Evolutionary conservation across 1,140 invertebrate species (phyloP), one percentile per base, ranked within the genome.

Genomic region (Bombyx mandarina): DNA sequence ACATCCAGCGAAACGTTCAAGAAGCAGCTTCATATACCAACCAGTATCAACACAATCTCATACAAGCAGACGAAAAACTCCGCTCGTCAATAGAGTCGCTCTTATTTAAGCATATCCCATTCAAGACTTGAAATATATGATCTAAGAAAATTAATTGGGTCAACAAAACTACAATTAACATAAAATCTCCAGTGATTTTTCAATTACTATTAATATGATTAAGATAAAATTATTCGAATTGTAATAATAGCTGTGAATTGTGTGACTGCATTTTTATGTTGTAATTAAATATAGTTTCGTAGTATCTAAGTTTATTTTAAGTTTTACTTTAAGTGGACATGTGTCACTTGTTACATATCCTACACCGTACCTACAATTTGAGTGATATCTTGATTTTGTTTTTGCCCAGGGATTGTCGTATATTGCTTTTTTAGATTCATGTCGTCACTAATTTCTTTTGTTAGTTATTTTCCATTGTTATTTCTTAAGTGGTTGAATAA

Each of bases 1-100:
- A 44, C 79, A 81, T 59, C 66, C 78, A 69, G 75, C 83, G 7
- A 88, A 88, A 58, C 67, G 82, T 55, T 75, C 86, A 51, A 88
- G 87, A 66, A 86, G 77, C 8, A 88, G 72, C 69, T 86, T 74
- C 66, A 73, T 88, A 46, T 85, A 86, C 68, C 82, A 82, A 52
- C 77, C 84, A 2, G 76, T 87, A 48, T 65, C 73, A 9, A 58
- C 86, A 8, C 73, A 75, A 54, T 58, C 85, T 7, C 79, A 83
- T 63, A 77, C 82, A 6, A 91, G 89, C 73, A 73, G 90, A 56
- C 81, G 90, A 57, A 91, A 91, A 74, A 90, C 90, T 57, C 89
- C 89, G 48, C 82, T 90, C 57, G 89, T 91, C 10, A 90, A 90
- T 67, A 69, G 90, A 66, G 88, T 90, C 51, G 89, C 88, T 22